phyloP scores from a whole-genome alignment of 2,888 invertebrate genomes.

The Calameuta filiformis region DNA sequence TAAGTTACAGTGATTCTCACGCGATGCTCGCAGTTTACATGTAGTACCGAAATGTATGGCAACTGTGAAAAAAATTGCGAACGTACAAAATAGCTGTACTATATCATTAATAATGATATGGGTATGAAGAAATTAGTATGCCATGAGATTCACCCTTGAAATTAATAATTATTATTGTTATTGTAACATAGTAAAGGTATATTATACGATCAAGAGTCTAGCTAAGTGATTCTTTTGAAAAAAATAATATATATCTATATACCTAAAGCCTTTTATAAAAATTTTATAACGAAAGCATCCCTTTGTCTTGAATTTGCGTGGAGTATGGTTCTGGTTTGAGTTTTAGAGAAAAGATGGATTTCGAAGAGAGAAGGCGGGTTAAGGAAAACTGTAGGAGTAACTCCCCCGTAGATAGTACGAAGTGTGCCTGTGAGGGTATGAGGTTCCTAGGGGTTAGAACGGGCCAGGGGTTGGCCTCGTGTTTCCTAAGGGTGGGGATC shows the following conservation, averaged over 20 bases:
- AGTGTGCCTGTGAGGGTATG: constrained; percentile 47
- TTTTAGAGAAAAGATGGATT: constrained; percentile 23
- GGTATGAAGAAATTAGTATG: neutral
- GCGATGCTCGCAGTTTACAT: neutral
- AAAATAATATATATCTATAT: neutral
- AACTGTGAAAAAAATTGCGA: neutral
- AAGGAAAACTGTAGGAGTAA: constrained; percentile 62
- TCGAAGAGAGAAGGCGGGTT: constrained; percentile 52
- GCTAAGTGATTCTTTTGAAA: neutral
- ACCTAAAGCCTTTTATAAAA: neutral
- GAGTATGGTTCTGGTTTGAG: neutral
- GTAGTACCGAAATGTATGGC: neutral
- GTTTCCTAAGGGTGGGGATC: constrained; percentile 44
- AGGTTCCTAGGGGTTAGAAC: constrained; percentile 43
- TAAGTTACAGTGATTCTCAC: constrained; percentile 36
- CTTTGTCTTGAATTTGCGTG: neutral
- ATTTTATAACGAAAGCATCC: neutral
- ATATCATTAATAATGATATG: neutral
- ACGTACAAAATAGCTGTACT: neutral
- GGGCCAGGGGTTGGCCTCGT: constrained; percentile 61
- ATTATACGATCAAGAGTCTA: neutral
- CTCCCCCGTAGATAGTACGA: constrained; percentile 46
- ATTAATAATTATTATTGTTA: too few relatives aligned
- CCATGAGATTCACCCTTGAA: neutral
- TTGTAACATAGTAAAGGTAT: neutral